Evolutionary conservation across 2,797 vertebrate genomes (phyloP).

Genomic region (Sebastes itinus): DNA sequence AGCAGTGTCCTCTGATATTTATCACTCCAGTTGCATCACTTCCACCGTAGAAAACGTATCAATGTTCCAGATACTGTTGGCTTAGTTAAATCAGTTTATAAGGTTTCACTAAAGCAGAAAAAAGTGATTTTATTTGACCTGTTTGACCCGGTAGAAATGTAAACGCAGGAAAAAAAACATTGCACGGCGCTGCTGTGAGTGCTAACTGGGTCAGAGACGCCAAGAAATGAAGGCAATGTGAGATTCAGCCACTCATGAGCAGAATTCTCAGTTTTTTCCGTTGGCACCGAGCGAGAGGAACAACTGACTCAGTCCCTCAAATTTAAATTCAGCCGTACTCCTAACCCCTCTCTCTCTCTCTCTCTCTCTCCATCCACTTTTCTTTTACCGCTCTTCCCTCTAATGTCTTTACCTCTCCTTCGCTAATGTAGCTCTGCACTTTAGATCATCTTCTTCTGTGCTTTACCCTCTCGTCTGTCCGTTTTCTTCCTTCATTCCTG

Average conservation of each 20-base stretch:
- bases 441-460: conserved; percentile 45
- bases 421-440: conserved; percentile 51
- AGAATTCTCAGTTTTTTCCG: conserved; percentile 78
- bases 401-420: conserved; percentile 67
- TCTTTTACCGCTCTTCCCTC: conserved; percentile 34
- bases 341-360: conserved; percentile 31
- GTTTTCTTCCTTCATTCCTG: neutral
- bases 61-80: no score
- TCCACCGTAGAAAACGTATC: neutral
- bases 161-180: neutral
- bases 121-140: conserved; percentile 3
- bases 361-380: conserved; percentile 11
- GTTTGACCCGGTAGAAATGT: conserved; percentile 35
- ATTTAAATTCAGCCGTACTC: conserved; percentile 69
- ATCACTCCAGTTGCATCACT: neutral
- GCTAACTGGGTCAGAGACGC: conserved; percentile 73
- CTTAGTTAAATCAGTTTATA: neutral
- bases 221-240: conserved; percentile 62
- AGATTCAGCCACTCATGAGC: conserved; percentile 70
- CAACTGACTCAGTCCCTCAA: conserved; percentile 80
- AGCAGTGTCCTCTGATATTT: neutral
- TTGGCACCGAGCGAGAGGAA: conserved; percentile 81
- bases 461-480: neutral
- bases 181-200: conserved; percentile 1
- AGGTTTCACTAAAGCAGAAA: neutral